A percentile compares a stretch with the other conserved stretches of the same genome.
phyloP scores from a whole-genome alignment of 2,797 vertebrate genomes.

The Ataeniobius toweri region DNA sequence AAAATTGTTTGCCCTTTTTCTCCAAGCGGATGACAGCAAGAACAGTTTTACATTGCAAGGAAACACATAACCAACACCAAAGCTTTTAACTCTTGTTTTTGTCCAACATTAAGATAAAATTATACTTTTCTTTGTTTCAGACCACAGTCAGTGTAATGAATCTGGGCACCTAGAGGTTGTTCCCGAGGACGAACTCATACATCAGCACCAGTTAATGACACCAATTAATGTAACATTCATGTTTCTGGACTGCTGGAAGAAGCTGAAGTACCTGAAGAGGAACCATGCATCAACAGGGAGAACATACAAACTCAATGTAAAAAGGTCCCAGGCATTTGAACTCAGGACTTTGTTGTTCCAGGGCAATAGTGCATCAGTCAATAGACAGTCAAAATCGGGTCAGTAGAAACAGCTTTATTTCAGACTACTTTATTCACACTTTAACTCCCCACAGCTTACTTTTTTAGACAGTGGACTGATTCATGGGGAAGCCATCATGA shows the following conservation, averaged over 20 bases:
- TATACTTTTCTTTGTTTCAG: not conserved
- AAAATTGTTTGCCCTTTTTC: conserved; percentile 7
- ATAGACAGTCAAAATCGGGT: not conserved
- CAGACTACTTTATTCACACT: not conserved
- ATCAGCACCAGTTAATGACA: no score
- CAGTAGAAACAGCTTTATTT: not conserved
- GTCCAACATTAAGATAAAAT: not conserved
- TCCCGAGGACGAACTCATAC: no score
- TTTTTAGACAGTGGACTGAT: not conserved
- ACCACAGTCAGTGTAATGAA: not conserved
- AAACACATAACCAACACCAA: not conserved
- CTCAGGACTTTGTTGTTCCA: no score
- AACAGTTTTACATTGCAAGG: conserved; percentile 1
- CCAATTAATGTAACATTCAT: no score
- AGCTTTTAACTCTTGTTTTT: not conserved
- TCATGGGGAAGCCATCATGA: not conserved
- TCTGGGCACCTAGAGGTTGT: not conserved
- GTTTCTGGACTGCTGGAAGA: no score
- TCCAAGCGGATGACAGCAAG: not conserved
- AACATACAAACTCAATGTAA: no score
- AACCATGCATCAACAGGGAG: no score
- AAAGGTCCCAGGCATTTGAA: no score
- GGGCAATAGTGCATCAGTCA: not conserved
- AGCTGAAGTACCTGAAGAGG: no score
- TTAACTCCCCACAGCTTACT: not conserved